A percentile compares a stretch with the other conserved stretches of the same genome.
These are phyloP conservation scores for Mythimna ferrago DNA, from an alignment of 2,888 invertebrate genomes.

Conservation along the genomic window DNA sequence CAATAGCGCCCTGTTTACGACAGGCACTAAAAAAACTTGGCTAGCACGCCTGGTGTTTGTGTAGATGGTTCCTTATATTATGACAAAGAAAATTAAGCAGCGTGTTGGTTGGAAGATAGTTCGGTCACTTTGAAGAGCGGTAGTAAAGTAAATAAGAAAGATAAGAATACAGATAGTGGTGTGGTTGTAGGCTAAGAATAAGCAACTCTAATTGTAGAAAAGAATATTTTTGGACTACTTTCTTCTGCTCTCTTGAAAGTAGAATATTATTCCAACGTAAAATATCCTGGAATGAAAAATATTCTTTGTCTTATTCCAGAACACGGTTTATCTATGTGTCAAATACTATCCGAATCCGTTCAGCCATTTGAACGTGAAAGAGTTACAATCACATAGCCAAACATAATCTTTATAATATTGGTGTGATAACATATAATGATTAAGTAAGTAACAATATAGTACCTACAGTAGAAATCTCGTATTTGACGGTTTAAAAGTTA, in stretches of 20 bases:
- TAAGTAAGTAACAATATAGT: not conserved
- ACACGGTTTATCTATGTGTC: too few species aligned
- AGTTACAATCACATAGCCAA: too few species aligned
- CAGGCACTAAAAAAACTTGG: conserved; percentile 66
- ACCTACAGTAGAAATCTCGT: not conserved
- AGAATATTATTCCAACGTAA: too few species aligned
- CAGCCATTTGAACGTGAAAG: too few species aligned
- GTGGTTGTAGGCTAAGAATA: not conserved
- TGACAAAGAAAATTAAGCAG: conserved; percentile 41
- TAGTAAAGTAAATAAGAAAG: conserved; percentile 37
- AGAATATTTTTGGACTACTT: not conserved
- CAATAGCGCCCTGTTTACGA: conserved; percentile 77
- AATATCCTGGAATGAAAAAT: too few species aligned
- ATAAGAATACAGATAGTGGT: not conserved
- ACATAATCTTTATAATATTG: too few species aligned
- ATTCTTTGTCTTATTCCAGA: too few species aligned
- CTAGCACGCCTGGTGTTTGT: conserved; percentile 48
- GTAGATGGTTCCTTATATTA: conserved; percentile 57
- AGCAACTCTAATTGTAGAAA: not conserved
- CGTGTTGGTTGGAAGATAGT: conserved; percentile 25
- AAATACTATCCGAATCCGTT: too few species aligned
- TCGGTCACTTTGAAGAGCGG: conserved; percentile 44
- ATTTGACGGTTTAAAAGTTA: too few species aligned
- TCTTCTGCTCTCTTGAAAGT: too few species aligned
- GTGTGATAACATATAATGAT: too few species aligned